Evolutionary conservation across 2,797 vertebrate species (phyloP), one percentile per base, ranked within the genome.

Genomic region (Phyllotis vaccarum): DNA sequence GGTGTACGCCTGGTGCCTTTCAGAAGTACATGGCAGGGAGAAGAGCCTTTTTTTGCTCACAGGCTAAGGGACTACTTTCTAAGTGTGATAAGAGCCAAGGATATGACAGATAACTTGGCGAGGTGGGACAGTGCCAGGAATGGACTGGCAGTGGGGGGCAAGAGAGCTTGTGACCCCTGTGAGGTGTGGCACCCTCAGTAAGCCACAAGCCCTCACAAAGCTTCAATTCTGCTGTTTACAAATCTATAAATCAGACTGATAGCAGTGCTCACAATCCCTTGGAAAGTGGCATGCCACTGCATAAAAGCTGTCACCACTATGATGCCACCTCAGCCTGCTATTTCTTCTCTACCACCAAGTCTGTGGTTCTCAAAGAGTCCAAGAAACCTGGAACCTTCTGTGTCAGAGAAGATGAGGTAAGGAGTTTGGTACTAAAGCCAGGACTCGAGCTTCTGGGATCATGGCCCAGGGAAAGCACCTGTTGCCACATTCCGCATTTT

Each of bases 201-300:
- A 79, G 56, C 14, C 56, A 9, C 29, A 11, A 3, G 3, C 14
- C 7, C 52, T 91, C 27, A 40, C 13, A 11, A 56, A 82, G 56
- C 27, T 43, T 66, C 76, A 8, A 0, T 27, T 40, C 43, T 22
- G 6, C 5, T 58, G 19, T 76, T 46, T 54, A 6, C 7, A 10
- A 22, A 46, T 21, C 17, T 58, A 21, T 58, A 6, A 24, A 17
- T 49, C 37, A 29, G 16, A 7, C 21, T 31, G 37, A 12, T 4
- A 19, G 34, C 34, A 2, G 0, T 0, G 2, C 12, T 0, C 3
- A 3, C 0, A 3, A 1, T 7, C 43, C 52, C 52, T 40, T 1
- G 34, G n/a, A 62, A 14, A 52, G 37, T 13, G 5, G 2, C 0
- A 0, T 0, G 37, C 58, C n/a, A 54, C 16, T 37, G 74, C 62